Evolutionary conservation across 2,113 vertebrate species (phyloP).

Genomic region (Tyto alba): DNA sequence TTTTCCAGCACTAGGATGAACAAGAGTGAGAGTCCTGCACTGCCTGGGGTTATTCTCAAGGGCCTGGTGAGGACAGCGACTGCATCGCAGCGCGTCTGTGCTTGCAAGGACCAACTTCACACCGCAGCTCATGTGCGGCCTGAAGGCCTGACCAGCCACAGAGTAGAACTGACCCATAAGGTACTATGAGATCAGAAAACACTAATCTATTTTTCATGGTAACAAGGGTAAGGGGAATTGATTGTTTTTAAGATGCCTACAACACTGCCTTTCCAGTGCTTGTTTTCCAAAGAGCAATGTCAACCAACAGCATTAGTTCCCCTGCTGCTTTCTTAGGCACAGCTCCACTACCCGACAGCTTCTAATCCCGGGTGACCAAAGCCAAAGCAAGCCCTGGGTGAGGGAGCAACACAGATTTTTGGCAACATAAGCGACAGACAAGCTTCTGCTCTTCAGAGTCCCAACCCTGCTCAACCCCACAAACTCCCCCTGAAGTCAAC

Average conservation of each 20-base stretch:
- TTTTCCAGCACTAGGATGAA: neutral
- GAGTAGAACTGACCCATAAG: neutral
- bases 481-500: neutral
- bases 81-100: fast-evolving
- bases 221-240: neutral
- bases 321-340: neutral
- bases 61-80: fast-evolving
- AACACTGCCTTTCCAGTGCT: neutral
- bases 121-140: neutral
- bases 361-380: neutral
- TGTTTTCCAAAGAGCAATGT: neutral
- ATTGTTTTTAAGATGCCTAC: neutral
- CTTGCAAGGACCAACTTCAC: neutral
- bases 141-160: neutral
- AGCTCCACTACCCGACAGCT: neutral
- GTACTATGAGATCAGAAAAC: neutral
- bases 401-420: too few relatives aligned
- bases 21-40: neutral
- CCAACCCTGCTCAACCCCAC: neutral
- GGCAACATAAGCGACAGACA: neutral
- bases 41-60: neutral
- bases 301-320: fast-evolving
- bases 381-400: neutral
- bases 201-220: neutral
- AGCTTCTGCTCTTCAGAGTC: neutral